Conservation (phyloP, 2,113 vertebrate species). For the Circaetus cinerascens region DNA sequence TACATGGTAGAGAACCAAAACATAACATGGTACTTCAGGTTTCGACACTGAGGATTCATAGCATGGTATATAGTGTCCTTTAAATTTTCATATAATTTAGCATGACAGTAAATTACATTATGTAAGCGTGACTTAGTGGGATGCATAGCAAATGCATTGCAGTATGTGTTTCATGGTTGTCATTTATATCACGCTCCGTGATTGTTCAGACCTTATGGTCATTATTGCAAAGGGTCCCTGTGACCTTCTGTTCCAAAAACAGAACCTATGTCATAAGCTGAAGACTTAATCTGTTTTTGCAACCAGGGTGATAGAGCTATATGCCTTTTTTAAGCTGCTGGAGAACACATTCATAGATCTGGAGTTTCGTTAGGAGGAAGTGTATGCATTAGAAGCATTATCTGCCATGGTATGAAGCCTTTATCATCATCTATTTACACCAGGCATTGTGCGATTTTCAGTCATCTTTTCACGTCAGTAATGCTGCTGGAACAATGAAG, state of each 20-base stretch:
- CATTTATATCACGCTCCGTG: background rate
- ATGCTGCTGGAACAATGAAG: background rate
- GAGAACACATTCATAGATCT: background rate
- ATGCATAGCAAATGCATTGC: background rate
- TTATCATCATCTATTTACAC: background rate
- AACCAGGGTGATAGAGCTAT: background rate
- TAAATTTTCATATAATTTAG: background rate
- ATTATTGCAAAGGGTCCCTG: background rate
- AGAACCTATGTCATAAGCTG: background rate
- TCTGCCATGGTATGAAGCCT: background rate
- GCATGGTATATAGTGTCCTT: background rate
- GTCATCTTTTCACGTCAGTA: background rate
- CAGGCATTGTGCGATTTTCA: background rate
- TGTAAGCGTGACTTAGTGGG: background rate
- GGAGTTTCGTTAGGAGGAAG: background rate
- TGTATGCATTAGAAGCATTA: background rate
- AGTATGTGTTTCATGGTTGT: slow-evolving; percentile 14
- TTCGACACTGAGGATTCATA: background rate
- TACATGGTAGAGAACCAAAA: background rate
- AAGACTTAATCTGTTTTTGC: slow-evolving; percentile 30
- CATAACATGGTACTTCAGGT: background rate
- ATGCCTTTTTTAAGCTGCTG: background rate
- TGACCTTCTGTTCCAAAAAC: slow-evolving; percentile 13
- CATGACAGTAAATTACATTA: background rate
- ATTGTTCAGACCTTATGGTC: background rate